Evolutionary conservation across 2,888 invertebrate species (phyloP).

Genomic region (Oegoconia quadripuncta): DNA sequence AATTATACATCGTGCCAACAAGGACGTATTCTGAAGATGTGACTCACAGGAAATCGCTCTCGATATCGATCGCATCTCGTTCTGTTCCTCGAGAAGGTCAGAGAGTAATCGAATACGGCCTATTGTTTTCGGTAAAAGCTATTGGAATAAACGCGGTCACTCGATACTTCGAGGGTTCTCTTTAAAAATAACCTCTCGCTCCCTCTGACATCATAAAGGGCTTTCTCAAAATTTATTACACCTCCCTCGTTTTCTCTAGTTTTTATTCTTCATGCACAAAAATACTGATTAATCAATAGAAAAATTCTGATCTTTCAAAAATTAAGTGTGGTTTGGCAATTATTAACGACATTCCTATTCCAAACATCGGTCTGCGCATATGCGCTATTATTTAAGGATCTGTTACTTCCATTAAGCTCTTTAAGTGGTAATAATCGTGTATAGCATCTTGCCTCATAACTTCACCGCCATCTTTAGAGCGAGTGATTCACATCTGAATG

Average conservation of each 20-base stretch:
- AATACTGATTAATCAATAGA: no score
- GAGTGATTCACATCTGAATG: slow-evolving; percentile 32
- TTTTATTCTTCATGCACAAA: no score
- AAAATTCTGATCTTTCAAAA: no score
- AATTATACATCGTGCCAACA: slow-evolving; percentile 67
- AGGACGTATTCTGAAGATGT: slow-evolving; percentile 61
- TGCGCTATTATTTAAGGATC: no score
- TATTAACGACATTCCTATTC: no score
- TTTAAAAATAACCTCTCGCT: slow-evolving; percentile 1
- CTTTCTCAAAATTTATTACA: no score
- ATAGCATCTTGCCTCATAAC: slow-evolving; percentile 43
- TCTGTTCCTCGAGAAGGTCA: slow-evolving; percentile 51
- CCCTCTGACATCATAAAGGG: no score
- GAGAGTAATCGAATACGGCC: slow-evolving; percentile 45
- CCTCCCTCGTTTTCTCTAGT: no score
- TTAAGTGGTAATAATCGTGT: no score
- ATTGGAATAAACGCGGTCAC: slow-evolving; percentile 24
- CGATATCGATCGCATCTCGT: slow-evolving; percentile 61
- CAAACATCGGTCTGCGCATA: neutral
- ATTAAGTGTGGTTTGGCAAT: no score
- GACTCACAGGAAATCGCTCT: slow-evolving; percentile 65
- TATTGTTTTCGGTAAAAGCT: slow-evolving; percentile 39
- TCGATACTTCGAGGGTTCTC: slow-evolving; percentile 21
- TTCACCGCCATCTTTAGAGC: slow-evolving; percentile 33
- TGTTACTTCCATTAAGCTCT: no score